phyloP scores from a whole-genome alignment of 2,888 invertebrate species.

The Clanis bilineata region DNA sequence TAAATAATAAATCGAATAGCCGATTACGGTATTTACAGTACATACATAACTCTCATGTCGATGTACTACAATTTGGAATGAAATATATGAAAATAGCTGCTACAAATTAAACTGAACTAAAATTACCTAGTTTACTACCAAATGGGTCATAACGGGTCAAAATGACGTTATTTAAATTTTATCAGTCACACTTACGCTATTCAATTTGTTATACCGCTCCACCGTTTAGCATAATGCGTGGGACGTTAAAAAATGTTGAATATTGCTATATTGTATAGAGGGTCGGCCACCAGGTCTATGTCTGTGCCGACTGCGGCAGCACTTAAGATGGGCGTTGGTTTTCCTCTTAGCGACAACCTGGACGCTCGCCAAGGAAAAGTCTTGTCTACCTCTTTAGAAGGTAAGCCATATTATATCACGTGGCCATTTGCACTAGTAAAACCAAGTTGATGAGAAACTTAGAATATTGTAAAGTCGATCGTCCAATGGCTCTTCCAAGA shows the following conservation, averaged over 20 bases:
- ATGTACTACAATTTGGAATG: no score
- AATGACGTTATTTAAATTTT: no score
- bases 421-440: not conserved
- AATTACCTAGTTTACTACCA: no score
- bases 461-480: not conserved
- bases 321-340: slow-evolving; percentile 93
- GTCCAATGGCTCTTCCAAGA: no score
- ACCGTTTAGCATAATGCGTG: not conserved
- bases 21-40: no score
- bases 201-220: not conserved
- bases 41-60: no score
- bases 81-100: no score
- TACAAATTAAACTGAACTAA: no score
- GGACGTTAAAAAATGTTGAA: slow-evolving; percentile 23
- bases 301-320: slow-evolving; percentile 91
- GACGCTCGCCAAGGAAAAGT: slow-evolving; percentile 88
- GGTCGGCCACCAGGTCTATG: slow-evolving; percentile 83
- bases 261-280: slow-evolving; percentile 53
- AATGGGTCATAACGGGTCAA: no score
- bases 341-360: slow-evolving; percentile 88
- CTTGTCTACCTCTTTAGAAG: slow-evolving; percentile 83
- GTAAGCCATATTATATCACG: slow-evolving; percentile 44
- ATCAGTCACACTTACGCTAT: no score
- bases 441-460: not conserved
- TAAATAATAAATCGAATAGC: no score